These are phyloP conservation scores for Copidosoma floridanum DNA, from an alignment of 1,140 invertebrate species.

Conservation along the genomic window DNA sequence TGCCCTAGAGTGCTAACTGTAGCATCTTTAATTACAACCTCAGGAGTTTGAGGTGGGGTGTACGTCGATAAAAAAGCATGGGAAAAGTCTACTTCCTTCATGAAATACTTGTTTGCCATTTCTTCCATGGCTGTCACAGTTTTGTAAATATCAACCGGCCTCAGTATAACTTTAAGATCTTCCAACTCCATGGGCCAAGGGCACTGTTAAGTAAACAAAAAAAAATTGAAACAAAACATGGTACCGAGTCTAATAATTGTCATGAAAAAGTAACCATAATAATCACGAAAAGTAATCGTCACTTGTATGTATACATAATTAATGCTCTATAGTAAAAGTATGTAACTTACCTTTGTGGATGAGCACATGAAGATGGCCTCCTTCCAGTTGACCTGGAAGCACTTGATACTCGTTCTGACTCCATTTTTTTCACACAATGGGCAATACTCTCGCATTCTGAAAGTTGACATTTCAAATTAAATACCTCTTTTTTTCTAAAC, in stretches of 20 bases:
- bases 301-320: no score
- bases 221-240: not conserved
- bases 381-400: constrained; percentile 33
- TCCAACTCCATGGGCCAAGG: constrained; percentile 34
- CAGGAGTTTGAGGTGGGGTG: constrained; percentile 38
- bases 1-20: no score
- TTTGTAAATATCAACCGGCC: constrained; percentile 29
- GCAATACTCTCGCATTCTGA: constrained; percentile 36
- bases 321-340: not conserved
- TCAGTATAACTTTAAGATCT: constrained; percentile 18
- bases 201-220: constrained; percentile 35
- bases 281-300: constrained; percentile 13
- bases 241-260: not conserved
- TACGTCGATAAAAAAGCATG: constrained; percentile 34
- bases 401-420: constrained; percentile 24
- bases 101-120: constrained; percentile 1
- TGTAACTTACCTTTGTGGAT: constrained; percentile 26
- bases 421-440: constrained; percentile 36
- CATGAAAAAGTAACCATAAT: constrained; percentile 12
- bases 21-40: constrained; percentile 18
- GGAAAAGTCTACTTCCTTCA: constrained; percentile 4
- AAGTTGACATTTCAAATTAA: not conserved
- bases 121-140: constrained; percentile 21
- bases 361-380: constrained; percentile 36
- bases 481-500: not conserved